Evolutionary conservation across 1,140 invertebrate species (phyloP), one percentile per base, ranked within the genome.

Genomic region (Bombus superbus): DNA sequence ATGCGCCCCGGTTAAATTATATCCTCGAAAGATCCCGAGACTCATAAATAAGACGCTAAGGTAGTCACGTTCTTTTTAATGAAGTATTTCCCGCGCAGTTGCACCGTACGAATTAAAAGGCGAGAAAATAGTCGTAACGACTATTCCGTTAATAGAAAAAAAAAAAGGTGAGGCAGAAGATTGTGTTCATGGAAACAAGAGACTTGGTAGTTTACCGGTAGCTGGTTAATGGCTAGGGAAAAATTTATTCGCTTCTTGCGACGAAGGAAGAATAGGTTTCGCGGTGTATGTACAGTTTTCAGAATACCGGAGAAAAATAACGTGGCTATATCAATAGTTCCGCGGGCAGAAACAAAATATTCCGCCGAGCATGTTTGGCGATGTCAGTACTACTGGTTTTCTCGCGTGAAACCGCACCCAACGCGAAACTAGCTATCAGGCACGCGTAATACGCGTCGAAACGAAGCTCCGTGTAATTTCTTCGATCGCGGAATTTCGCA

Each of bases 401-500:
- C 3, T 53, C 35, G 62, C n/a, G 74, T 71, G 75, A 84, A 79
- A 83, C 42, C 18, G 5, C 18, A 32, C 32, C 8, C 22, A 8
- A 11, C 2, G 44, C 10, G 44, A 40, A 78, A n/a, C 35, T 69
- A 64, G 44, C 18, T 77, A 53, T 53, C 15, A 35, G 22, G 15
- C 18, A 10, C 9, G 44, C 22, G 25, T 18, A 57, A 68, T 59
- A 68, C 18, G 10, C 25, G 35, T 5, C 18, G 64, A 47, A 57
- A 69, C 44, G 69, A 47, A 84, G 18, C 47, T n/a, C 10, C 35
- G 35, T 22, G 62, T 44, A 44, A 76, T 57, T 40, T 53, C 35
- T 77, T 53, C 22, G 80, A 4, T 13, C 72, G 72, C 22, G 81
- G 66, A 64, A 78, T 86, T 64, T 86, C n/a, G 85, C 80, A 44